Evolutionary conservation across 2,888 invertebrate species (phyloP).

Genomic region (Xiphydria camelus): DNA sequence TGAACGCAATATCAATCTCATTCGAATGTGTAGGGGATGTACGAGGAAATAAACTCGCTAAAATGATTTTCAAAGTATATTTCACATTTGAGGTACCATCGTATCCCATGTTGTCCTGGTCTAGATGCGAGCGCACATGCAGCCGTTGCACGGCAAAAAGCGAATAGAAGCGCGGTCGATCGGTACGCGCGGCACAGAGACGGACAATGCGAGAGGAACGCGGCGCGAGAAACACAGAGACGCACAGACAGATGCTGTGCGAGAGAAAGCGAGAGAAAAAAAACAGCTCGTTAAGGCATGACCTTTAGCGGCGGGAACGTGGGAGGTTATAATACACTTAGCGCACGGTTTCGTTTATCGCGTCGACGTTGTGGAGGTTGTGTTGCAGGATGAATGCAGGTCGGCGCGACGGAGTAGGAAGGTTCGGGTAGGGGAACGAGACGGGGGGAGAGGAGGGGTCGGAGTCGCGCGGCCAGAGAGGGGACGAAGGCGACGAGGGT

Average conservation of each 20-base stretch:
- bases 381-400: slow-evolving; percentile 39
- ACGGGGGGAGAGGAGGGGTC: slow-evolving; percentile 3
- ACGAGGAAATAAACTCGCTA: too few species aligned
- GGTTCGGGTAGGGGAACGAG: slow-evolving; percentile 5
- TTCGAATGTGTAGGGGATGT: too few species aligned
- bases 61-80: too few species aligned
- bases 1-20: too few species aligned
- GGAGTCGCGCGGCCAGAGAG: background rate
- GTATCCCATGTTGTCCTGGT: too few species aligned
- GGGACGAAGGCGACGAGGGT: slow-evolving; percentile 5
- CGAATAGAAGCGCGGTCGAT: too few species aligned
- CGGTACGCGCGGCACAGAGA: slow-evolving; percentile 18
- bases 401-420: slow-evolving; percentile 24
- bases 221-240: background rate
- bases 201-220: slow-evolving; percentile 10
- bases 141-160: too few species aligned
- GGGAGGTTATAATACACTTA: slow-evolving; percentile 49
- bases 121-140: too few species aligned
- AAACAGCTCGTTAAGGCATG: slow-evolving; percentile 52
- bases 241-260: background rate
- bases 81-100: too few species aligned
- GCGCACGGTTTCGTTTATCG: slow-evolving; percentile 41
- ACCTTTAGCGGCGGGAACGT: slow-evolving; percentile 53
- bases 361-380: slow-evolving; percentile 29
- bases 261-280: slow-evolving; percentile 24